Base-by-base conservation (phyloP, 2,113 vertebrate species). In the Catharus minimus region DNA sequence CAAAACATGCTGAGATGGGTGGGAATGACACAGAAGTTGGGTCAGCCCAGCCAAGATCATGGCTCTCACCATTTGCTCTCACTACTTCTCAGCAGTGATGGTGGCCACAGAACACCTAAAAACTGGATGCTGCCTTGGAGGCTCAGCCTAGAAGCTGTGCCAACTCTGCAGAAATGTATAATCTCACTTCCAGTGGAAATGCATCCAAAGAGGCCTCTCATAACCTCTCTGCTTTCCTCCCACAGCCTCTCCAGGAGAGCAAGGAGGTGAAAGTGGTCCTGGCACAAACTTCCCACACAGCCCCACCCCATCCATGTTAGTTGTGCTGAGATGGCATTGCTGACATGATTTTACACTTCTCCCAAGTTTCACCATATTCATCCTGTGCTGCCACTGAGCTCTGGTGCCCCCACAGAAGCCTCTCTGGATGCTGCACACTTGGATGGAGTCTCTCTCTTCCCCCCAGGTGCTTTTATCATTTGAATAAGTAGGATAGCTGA, bases 261-360 rank as follows among this genome's bases (percentile, higher is more conserved):
- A n/a, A 41, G n/a, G 15, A 76, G n/a, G 46, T 41, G 20, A 23
- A 81, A 84, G 38, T 11, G 9, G 65, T 67, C 47, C 73, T 62
- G 68, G 56, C 65, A 87, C 30, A 58, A 78, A 22, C 18, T 9
- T 66, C 61, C 38, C 36, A 61, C 33, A 21, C 20, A 55, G 50
- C 43, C 38, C 33, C 18, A 57, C 13, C 55, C 50, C 50, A 58
- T n/a, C 64, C 21, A 1, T 1, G 0, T 0, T 0, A 1, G 58
- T 4, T 68, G 72, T 76, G 49, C 71, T 72, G 30, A 16, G 13
- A 27, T 10, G 26, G n/a, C 65, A 79, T 15, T 4, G 2, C 44
- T 2, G 1, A 28, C 0, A 3, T 0, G 3, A n/a, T 10, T 76
- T 88, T 60, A 56, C 3, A 5, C 32, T 65, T 89, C 74, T 87